These are phyloP conservation scores for Montipora capitata DNA, from an alignment of 92 coral and sea anemone genomes.

Conservation along the genomic window DNA sequence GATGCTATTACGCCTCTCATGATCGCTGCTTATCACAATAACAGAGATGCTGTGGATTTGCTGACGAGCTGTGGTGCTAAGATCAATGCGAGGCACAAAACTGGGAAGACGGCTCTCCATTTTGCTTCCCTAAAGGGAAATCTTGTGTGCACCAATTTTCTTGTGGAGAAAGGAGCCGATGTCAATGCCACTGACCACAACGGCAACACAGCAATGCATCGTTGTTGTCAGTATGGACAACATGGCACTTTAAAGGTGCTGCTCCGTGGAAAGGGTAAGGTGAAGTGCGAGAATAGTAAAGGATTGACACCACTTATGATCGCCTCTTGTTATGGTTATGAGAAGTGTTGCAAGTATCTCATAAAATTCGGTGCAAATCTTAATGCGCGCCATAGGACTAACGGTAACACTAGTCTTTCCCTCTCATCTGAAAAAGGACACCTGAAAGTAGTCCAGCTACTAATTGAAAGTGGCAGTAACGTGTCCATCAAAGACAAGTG, in stretches of 20 bases:
- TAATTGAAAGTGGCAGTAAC: constrained; percentile 73
- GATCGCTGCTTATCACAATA: constrained; percentile 80
- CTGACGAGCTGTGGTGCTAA: constrained; percentile 71
- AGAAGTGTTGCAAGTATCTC: constrained; percentile 65
- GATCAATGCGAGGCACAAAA: constrained; percentile 72
- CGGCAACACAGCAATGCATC: constrained; percentile 84
- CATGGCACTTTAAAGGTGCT: constrained; percentile 57
- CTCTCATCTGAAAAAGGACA: constrained; percentile 89
- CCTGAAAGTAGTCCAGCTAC: constrained; percentile 36
- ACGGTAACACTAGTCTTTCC: constrained; percentile 80
- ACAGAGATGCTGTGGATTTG: constrained; percentile 46
- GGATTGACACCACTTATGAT: constrained; percentile 76
- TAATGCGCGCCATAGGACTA: constrained; percentile 43
- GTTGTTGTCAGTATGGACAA: constrained; percentile 79
- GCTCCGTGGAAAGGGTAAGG: constrained; percentile 57
- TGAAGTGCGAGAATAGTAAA: constrained; percentile 58
- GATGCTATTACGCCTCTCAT: constrained; percentile 82
- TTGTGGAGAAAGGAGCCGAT: constrained; percentile 69
- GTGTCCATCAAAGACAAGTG: constrained; percentile 70
- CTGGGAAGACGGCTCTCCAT: constrained; percentile 88
- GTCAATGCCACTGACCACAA: constrained; percentile 69
- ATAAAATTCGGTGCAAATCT: constrained; percentile 64
- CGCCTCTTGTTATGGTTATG: constrained; percentile 77
- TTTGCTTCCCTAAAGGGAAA: constrained; percentile 77
- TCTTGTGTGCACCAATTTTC: constrained; percentile 48